phyloP scores from a whole-genome alignment of 2,888 invertebrate species.

The Yponomeuta plumbellus region DNA sequence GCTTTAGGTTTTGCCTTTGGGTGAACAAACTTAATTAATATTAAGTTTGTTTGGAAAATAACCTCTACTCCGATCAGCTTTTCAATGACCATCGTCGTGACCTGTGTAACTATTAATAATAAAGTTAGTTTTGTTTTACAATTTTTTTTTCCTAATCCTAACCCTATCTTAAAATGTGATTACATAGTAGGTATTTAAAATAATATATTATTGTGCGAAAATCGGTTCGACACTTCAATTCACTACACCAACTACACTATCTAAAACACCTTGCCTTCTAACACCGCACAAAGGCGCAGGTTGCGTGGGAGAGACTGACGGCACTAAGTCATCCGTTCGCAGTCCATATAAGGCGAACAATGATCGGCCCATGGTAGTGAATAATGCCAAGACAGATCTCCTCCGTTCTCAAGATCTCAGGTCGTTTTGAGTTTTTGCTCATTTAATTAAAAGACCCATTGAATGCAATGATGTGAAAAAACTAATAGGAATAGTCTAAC shows the following conservation, averaged over 20 bases:
- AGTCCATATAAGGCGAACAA: neutral
- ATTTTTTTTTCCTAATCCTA: no score
- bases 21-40: no score
- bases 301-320: neutral
- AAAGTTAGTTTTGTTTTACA: no score
- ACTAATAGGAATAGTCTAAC: neutral
- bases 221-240: no score
- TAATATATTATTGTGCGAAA: no score
- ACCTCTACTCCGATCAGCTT: no score
- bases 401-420: neutral
- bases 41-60: no score
- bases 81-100: no score
- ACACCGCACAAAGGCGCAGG: neutral
- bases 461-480: constrained; percentile 1
- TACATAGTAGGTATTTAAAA: no score
- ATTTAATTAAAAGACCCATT: neutral
- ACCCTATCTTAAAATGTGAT: no score
- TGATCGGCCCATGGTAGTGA: neutral
- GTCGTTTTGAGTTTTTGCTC: neutral
- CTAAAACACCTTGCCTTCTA: neutral
- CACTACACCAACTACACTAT: neutral
- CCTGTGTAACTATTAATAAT: no score
- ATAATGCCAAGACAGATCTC: neutral
- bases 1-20: no score
- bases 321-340: neutral